Evolutionary conservation across 1,140 invertebrate genomes (phyloP), one percentile per base, ranked within the genome.

Genomic region (Trissolcus basalis): DNA sequence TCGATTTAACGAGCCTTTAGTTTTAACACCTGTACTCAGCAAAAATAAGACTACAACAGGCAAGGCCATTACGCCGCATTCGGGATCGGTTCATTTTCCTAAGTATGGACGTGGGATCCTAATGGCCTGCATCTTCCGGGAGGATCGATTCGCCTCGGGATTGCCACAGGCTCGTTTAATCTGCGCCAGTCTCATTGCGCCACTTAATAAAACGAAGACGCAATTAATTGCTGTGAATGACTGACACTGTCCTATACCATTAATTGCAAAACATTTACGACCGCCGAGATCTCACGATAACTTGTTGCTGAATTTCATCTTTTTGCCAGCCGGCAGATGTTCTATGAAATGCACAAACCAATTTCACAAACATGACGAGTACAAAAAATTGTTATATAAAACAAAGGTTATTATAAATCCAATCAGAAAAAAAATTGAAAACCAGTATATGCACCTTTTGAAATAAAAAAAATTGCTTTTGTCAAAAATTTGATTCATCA

Each of bases 1-100:
- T 70, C 73, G 69, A 75, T 77, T 82, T 82, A 82, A 82, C 81
- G 80, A 82, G 63, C 76, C 58, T 68, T 68, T 58, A 75, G 61
- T 70, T 70, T 70, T 71, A 73, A 74, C 71, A 75, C 60, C 55
- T 71, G 74, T 71, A 63, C 60, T 61, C 67, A 54, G 45, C 51
- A 64, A 27, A 74, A 78, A 78, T 71, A 70, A 78, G 68, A 64
- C 71, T 67, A 67, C 77, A 71, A 71, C 74, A 75, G 71, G 77
- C 51, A 71, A 75, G 36, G 58, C 63, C 59, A 75, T 78, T 74
- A 75, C 63, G 43, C 55, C 35, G 50, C 67, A 53, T 72, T 59
- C 47, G 56, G 64, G 49, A 75, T 69, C 63, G 76, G 60, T 78
- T 69, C 68, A 78, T 74, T 75, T 78, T 78, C 67, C 67, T 59